Conservation (phyloP, 2,113 vertebrate genomes). For the Hippocampus zosterae region DNA sequence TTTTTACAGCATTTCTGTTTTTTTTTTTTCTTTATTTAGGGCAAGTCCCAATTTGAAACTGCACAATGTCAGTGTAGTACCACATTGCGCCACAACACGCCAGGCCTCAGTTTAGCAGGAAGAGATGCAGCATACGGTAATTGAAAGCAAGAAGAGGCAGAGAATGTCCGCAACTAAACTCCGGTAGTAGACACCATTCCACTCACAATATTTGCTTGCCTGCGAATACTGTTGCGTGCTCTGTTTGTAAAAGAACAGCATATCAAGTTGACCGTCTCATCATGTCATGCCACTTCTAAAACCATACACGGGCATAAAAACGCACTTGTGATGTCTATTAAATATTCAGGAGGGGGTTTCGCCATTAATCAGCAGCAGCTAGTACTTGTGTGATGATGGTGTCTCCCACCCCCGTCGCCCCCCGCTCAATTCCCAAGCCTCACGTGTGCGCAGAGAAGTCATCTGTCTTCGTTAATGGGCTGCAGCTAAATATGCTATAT, state of each 20-base stretch:
- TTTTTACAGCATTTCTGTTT: no score
- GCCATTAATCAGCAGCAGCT: constrained; percentile 47
- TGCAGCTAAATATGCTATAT: constrained; percentile 70
- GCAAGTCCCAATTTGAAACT: no score
- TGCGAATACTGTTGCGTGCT: background rate
- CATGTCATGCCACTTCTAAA: constrained; percentile 7
- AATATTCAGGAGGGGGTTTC: constrained; percentile 22
- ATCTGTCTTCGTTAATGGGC: constrained; percentile 71
- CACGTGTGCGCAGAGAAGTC: constrained; percentile 54
- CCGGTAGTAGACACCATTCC: no score
- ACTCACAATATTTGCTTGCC: no score
- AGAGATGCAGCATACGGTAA: no score
- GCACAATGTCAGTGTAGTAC: no score
- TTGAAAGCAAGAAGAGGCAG: no score
- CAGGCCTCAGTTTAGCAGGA: no score
- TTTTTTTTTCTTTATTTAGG: no score
- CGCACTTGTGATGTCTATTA: constrained; percentile 25
- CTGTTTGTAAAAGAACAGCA: background rate
- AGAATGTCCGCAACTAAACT: no score
- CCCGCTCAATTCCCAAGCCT: constrained; percentile 23
- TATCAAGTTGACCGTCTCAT: background rate
- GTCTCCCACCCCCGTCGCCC: background rate
- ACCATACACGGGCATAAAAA: constrained; percentile 21
- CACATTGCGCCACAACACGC: no score
- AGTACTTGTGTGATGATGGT: constrained; percentile 43